Conservation (phyloP, 2,888 invertebrate species). For the Steinernema carpocapsae region DNA sequence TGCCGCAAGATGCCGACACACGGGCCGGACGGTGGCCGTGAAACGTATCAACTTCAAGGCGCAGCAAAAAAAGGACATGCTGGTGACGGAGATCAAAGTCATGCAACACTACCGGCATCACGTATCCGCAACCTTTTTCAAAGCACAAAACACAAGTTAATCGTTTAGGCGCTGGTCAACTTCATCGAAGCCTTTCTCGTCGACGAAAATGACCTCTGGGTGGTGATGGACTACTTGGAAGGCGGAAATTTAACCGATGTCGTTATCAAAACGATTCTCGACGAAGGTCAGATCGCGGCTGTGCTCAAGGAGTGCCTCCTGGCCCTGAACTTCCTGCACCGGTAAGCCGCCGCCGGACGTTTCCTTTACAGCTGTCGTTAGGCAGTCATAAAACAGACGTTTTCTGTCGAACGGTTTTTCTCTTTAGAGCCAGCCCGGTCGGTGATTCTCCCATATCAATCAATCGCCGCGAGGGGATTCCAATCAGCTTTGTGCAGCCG, state of each 20-base stretch:
- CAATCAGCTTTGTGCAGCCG: neutral
- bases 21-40: conserved; percentile 81
- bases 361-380: conserved; percentile 8
- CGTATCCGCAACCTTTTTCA: conserved; percentile 37
- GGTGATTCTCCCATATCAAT: conserved; percentile 22
- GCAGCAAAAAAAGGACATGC: conserved; percentile 92
- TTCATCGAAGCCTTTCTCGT: conserved; percentile 78
- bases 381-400: conserved; percentile 22
- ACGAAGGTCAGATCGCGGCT: conserved; percentile 93
- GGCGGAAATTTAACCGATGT: conserved; percentile 95
- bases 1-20: conserved; percentile 54
- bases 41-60: conserved; percentile 93
- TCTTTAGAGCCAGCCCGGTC: neutral
- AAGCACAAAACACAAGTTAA: neutral
- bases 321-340: conserved; percentile 86
- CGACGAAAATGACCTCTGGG: conserved; percentile 85
- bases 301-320: conserved; percentile 86
- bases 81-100: conserved; percentile 88
- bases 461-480: conserved; percentile 28
- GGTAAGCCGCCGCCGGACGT: conserved; percentile 44
- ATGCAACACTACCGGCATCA: conserved; percentile 89
- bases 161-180: conserved; percentile 82
- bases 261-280: conserved; percentile 94
- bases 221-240: conserved; percentile 91
- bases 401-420: conserved; percentile 26